Evolutionary conservation across 2,888 invertebrate species (phyloP), one percentile per base, ranked within the genome.

Genomic region (Ophraella communa): DNA sequence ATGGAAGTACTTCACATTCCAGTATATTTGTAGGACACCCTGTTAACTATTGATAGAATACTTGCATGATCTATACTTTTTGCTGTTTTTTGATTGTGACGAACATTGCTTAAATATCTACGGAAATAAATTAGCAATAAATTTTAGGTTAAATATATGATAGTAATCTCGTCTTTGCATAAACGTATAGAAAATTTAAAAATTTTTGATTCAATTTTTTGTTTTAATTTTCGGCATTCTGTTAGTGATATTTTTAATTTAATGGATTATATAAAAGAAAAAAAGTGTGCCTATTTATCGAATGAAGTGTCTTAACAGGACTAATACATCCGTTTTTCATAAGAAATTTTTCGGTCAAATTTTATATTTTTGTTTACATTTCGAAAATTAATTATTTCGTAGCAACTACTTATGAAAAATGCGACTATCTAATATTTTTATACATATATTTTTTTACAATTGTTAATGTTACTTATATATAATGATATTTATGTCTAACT

Each of bases 401-500:
- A 8, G 35, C n/a, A 24, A 35, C 14, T 52, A 24, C 23, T 49
- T 56, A 60, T 62, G 62, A 52, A 62, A 62, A 62, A 57, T 42
- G 62, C 10, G 52, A 42, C n/a, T 30, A 51, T 14, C 30, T n/a
- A 18, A 62, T 57, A 33, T 56, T 62, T 62, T 55, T 55, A 39
- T 62, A 55, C 53, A 55, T 55, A 59, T 55, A 49, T 56, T 56
- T 56, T 60, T 57, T 57, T 57, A 57, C 47, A 57, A 47, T 57
- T 56, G 62, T 62, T 55, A 62, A 35, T 55, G 18, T 57, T 56
- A 62, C 62, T 51, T 56, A 55, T 52, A 39, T 42, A 57, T n/a
- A n/a, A n/a, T 42, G 42, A 57, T 49, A 57, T 57, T 57, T 49
- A 47, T 57, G 14, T 44, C 56, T 57, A 57, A 57, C 57, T 57